phyloP scores from a whole-genome alignment of 2,888 invertebrate species.

The Nymphalis c-album region DNA sequence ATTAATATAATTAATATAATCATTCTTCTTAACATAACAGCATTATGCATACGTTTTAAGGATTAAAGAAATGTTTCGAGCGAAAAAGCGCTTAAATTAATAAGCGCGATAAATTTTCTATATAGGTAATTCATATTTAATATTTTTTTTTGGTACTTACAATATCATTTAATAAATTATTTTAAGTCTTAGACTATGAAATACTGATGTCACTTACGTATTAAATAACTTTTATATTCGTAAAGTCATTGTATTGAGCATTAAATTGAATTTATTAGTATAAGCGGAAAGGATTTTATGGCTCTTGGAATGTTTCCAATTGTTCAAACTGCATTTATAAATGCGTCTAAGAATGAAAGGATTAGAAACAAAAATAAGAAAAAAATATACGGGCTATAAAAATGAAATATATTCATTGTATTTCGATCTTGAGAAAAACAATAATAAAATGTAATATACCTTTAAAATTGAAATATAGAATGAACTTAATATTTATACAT shows the following conservation, averaged over 20 bases:
- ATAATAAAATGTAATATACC: not conserved
- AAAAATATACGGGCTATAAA: not conserved
- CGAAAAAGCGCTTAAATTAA: no score
- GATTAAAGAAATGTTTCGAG: no score
- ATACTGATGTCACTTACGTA: constrained; percentile 9
- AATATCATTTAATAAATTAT: no score
- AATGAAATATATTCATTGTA: not conserved
- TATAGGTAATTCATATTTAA: no score
- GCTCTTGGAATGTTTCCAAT: constrained; percentile 22
- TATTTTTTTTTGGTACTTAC: no score
- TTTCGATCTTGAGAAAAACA: not conserved
- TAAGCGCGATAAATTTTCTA: no score
- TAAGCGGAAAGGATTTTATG: constrained; percentile 24
- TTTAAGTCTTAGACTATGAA: not conserved
- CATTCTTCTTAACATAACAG: no score
- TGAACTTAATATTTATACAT: no score
- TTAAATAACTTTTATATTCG: constrained; percentile 21
- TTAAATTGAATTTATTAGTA: constrained; percentile 27
- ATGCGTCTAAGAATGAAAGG: constrained; percentile 7
- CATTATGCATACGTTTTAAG: no score
- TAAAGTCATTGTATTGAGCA: constrained; percentile 15
- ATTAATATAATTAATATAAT: no score
- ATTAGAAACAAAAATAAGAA: constrained; percentile 8
- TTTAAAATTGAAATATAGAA: not conserved
- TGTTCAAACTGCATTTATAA: constrained; percentile 16